Evolutionary conservation across 2,888 invertebrate species (phyloP).

Genomic region (Lochmaea capreae): DNA sequence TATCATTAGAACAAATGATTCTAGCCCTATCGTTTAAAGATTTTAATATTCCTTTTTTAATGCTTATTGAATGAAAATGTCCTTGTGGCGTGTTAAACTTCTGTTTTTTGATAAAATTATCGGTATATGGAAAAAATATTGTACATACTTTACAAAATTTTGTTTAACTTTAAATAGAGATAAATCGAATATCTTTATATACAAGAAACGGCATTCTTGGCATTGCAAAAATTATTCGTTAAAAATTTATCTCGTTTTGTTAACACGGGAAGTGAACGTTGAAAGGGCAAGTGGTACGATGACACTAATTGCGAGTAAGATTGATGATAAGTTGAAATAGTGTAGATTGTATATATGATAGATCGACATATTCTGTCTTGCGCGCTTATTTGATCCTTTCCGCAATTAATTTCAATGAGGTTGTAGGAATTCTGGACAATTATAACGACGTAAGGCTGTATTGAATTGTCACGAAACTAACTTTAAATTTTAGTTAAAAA

Average conservation of each 20-base stretch:
- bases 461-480: too few species aligned
- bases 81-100: too few species aligned
- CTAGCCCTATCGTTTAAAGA: too few species aligned
- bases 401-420: conserved; percentile 16
- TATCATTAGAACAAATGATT: too few species aligned
- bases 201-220: background rate
- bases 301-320: conserved; percentile 34
- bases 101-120: too few species aligned
- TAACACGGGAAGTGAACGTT: conserved; percentile 24
- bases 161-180: too few species aligned
- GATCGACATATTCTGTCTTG: conserved; percentile 29
- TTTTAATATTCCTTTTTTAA: too few species aligned
- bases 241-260: conserved; percentile 15
- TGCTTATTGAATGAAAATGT: too few species aligned
- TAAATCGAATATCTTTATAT: background rate
- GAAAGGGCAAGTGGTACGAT: conserved; percentile 17
- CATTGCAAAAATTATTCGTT: background rate
- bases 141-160: too few species aligned
- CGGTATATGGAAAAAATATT: too few species aligned
- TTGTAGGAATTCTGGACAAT: conserved; percentile 8
- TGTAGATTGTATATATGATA: conserved; percentile 29
- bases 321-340: conserved; percentile 34
- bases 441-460: background rate
- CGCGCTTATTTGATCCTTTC: conserved; percentile 25
- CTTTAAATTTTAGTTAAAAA: too few species aligned